A percentile compares a stretch with the other conserved stretches of the same genome.
phyloP scores from a whole-genome alignment of 2,888 invertebrate species.

The Drosophila lacicola region DNA sequence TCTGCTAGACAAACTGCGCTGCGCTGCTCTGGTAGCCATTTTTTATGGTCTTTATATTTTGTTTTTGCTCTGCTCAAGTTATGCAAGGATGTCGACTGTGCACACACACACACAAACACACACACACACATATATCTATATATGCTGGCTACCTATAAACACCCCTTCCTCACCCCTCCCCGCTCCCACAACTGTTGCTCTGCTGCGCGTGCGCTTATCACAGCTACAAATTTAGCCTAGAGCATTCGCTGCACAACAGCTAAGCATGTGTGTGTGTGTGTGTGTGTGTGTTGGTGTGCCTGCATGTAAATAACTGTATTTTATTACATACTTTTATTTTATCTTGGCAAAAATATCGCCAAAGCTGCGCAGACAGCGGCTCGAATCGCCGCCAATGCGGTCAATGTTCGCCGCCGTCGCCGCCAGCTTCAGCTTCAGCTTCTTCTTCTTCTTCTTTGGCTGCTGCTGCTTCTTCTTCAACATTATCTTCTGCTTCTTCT shows the following conservation, averaged over 20 bases:
- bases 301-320: constrained; percentile 78
- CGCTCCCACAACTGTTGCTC: constrained; percentile 6
- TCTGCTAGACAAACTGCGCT: neutral
- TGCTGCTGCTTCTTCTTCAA: neutral
- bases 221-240: constrained; percentile 67
- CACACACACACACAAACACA: constrained; percentile 2
- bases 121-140: neutral
- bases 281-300: constrained; percentile 28
- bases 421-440: constrained; percentile 16
- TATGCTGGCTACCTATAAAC: constrained; percentile 3
- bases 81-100: constrained; percentile 66
- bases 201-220: constrained; percentile 60
- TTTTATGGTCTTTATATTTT: constrained; percentile 27
- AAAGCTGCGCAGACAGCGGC: constrained; percentile 71
- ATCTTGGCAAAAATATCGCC: constrained; percentile 78
- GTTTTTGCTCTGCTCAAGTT: constrained; percentile 42
- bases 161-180: neutral
- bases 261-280: constrained; percentile 21
- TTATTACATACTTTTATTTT: constrained; percentile 77
- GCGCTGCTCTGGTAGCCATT: constrained; percentile 45
- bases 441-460: neutral
- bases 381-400: constrained; percentile 74
- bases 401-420: constrained; percentile 62
- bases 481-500: constrained; percentile 19
- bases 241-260: constrained; percentile 56